Conservation (phyloP, 1,140 invertebrate species). For the Galleria mellonella region DNA sequence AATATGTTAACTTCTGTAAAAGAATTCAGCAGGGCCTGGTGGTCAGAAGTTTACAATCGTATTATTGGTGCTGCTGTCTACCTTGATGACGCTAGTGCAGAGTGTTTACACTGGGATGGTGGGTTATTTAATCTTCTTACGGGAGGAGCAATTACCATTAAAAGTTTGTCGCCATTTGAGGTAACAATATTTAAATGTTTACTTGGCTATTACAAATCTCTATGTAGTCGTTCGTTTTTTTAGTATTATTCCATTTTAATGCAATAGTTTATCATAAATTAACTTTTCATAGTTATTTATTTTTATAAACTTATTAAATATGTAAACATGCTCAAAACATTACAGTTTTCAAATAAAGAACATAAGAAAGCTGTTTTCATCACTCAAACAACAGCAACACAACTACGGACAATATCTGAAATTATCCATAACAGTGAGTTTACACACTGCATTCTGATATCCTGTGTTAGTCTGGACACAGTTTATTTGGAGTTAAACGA, state of each 20-base stretch:
- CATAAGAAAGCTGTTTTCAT: constrained; percentile 77
- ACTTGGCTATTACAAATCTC: too few relatives aligned
- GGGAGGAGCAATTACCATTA: constrained; percentile 74
- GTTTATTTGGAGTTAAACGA: constrained; percentile 58
- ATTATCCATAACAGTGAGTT: constrained; percentile 75
- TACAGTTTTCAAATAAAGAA: constrained; percentile 48
- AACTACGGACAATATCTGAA: constrained; percentile 68
- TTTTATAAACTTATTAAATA: too few relatives aligned
- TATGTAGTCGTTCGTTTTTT: too few relatives aligned
- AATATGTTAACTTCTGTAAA: constrained; percentile 41
- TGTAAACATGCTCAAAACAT: constrained; percentile 2
- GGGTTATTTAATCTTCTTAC: constrained; percentile 72
- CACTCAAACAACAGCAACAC: constrained; percentile 67
- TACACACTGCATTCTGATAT: constrained; percentile 76
- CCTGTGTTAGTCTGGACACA: constrained; percentile 51
- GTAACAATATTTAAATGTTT: constrained; percentile 52
- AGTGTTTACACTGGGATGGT: constrained; percentile 79
- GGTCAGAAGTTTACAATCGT: constrained; percentile 74
- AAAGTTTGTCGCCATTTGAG: constrained; percentile 78
- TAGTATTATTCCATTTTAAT: too few relatives aligned
- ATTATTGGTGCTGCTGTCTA: constrained; percentile 78
- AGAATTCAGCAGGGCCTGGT: constrained; percentile 64
- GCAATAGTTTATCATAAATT: too few relatives aligned
- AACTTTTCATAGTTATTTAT: too few relatives aligned
- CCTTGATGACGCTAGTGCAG: constrained; percentile 75